These are phyloP conservation scores for Sorex araneus DNA, from an alignment of 2,113 vertebrate genomes.

Conservation along the genomic window DNA sequence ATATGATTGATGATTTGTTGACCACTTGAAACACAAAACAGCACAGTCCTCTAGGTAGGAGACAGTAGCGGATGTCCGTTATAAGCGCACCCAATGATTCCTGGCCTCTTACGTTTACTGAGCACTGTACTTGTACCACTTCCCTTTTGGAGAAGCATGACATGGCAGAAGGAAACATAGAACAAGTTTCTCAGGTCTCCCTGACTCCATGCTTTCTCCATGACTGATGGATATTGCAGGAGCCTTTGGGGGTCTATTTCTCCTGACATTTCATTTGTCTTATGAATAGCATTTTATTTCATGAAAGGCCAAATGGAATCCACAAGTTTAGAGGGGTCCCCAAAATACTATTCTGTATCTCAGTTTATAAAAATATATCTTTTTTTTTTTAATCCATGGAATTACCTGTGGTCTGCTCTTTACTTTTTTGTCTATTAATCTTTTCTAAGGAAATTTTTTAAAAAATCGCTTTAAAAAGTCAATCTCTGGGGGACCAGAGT, in stretches of 20 bases:
- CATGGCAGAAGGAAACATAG: constrained; percentile 28
- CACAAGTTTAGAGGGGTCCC: neutral
- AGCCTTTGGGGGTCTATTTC: neutral
- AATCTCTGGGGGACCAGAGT: too few relatives aligned
- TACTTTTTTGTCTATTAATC: neutral
- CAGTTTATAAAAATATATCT: neutral
- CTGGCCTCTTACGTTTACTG: neutral
- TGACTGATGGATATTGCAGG: constrained; percentile 45
- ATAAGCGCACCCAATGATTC: neutral
- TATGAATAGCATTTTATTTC: neutral
- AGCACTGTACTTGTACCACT: rapidly evolving
- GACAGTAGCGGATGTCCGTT: too few relatives aligned
- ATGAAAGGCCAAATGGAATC: neutral
- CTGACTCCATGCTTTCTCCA: constrained; percentile 40
- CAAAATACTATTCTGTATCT: neutral
- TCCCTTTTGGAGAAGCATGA: neutral
- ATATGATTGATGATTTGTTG: neutral
- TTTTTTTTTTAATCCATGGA: too few relatives aligned
- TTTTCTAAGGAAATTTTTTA: constrained; percentile 7
- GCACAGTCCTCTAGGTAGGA: neutral
- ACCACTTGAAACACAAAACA: constrained; percentile 12
- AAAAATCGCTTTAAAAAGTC: too few relatives aligned
- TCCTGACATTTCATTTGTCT: neutral
- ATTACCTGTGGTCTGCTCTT: neutral
- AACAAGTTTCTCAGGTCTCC: neutral